Evolutionary conservation across 2,113 vertebrate genomes (phyloP).

Genomic region (Nicator chloris): DNA sequence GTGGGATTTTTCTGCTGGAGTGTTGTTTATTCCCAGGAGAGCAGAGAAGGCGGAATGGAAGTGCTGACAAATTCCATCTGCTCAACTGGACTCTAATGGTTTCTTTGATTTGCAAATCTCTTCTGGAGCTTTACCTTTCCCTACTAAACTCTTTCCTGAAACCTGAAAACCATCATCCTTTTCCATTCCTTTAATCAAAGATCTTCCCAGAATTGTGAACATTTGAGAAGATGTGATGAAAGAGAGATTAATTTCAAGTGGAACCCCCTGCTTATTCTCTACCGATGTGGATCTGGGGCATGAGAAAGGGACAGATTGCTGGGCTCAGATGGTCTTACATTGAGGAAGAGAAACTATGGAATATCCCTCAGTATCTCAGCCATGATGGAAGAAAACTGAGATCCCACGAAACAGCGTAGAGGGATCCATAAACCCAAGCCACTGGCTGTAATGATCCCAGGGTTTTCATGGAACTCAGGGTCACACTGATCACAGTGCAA

Average conservation of each 20-base stretch:
- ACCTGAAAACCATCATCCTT: neutral
- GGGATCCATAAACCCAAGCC: neutral
- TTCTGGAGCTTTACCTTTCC: neutral
- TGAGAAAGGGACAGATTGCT: neutral
- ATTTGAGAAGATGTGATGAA: neutral
- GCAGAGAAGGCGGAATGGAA: neutral
- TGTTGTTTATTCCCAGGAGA: neutral
- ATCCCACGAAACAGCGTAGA: neutral
- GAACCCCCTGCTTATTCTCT: neutral
- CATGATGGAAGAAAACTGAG: neutral
- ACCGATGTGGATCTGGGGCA: neutral
- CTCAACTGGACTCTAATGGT: neutral
- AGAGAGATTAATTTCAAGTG: neutral
- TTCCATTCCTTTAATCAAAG: neutral
- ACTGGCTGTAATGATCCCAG: neutral
- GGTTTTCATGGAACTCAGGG: neutral
- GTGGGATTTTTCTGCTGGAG: neutral
- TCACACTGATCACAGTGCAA: neutral
- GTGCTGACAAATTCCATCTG: neutral
- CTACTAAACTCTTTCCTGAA: neutral
- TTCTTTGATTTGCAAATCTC: neutral
- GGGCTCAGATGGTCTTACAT: neutral
- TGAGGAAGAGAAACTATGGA: neutral
- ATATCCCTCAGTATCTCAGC: neutral
- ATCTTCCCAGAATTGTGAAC: neutral